Evolutionary conservation across 2,797 vertebrate species (phyloP).

Genomic region (Novumbra hubbsi): DNA sequence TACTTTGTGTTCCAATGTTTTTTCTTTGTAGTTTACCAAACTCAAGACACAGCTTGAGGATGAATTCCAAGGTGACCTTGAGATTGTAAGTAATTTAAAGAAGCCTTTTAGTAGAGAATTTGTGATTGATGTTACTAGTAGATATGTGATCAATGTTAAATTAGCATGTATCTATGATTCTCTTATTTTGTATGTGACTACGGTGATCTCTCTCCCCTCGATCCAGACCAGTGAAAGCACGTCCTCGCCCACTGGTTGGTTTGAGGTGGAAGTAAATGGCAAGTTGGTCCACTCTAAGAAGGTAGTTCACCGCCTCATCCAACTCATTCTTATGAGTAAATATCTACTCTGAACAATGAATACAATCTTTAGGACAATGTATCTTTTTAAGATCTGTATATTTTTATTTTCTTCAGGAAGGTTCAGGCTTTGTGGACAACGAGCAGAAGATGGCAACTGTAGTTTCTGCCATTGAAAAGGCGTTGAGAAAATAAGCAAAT

Average conservation of each 20-base stretch:
- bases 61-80: conserved; percentile 53
- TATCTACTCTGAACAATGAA: neutral
- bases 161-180: neutral
- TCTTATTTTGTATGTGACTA: neutral
- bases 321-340: neutral
- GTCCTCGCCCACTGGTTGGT: conserved; percentile 39
- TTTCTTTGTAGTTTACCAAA: conserved; percentile 37
- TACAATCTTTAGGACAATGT: neutral
- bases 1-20: neutral
- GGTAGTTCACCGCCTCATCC: conserved; percentile 25
- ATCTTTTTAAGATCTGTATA: no score
- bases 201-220: neutral
- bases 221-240: conserved; percentile 47
- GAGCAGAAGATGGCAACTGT: conserved; percentile 34
- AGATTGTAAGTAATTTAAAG: conserved; percentile 46
- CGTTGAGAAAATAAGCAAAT: conserved; percentile 35
- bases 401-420: conserved; percentile 34
- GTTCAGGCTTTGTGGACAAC: conserved; percentile 49
- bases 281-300: conserved; percentile 57
- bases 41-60: conserved; percentile 53
- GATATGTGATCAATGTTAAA: no score
- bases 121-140: neutral
- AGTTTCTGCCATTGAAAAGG: conserved; percentile 39
- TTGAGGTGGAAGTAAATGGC: conserved; percentile 55
- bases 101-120: neutral